Evolutionary conservation across 1,140 invertebrate species (phyloP).

Genomic region (Atta cephalotes): DNA sequence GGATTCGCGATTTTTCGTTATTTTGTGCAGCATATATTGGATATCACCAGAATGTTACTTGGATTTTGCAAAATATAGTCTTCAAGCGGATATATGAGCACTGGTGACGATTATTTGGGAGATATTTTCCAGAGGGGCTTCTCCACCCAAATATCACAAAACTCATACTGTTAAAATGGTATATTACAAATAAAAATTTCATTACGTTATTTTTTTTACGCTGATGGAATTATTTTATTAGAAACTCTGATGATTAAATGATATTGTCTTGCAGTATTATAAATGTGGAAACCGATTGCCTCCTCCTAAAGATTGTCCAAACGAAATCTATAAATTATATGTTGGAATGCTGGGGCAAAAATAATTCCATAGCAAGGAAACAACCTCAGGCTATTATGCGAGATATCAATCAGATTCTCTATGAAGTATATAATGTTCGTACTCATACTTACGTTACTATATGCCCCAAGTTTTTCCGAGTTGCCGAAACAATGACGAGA

Average conservation of each 20-base stretch:
- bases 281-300: constrained; percentile 91
- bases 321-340: constrained; percentile 94
- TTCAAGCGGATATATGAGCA: constrained; percentile 94
- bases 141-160: constrained; percentile 77
- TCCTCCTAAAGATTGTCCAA: constrained; percentile 91
- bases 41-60: constrained; percentile 93
- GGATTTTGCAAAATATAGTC: constrained; percentile 89
- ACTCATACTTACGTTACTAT: constrained; percentile 88
- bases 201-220: constrained; percentile 17
- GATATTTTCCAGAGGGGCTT: constrained; percentile 93
- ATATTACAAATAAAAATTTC: constrained; percentile 24
- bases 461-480: constrained; percentile 82
- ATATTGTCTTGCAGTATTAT: constrained; percentile 87
- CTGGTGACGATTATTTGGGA: constrained; percentile 96
- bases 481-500: constrained; percentile 65
- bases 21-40: constrained; percentile 91
- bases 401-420: constrained; percentile 93
- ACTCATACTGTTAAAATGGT: constrained; percentile 82
- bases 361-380: constrained; percentile 89
- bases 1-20: constrained; percentile 16
- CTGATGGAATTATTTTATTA: constrained; percentile 4
- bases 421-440: constrained; percentile 90
- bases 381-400: constrained; percentile 93
- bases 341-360: constrained; percentile 94
- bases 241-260: constrained; percentile 22